Conservation (phyloP, 1,140 invertebrate species). For the Lamellibrachia luymesi region DNA sequence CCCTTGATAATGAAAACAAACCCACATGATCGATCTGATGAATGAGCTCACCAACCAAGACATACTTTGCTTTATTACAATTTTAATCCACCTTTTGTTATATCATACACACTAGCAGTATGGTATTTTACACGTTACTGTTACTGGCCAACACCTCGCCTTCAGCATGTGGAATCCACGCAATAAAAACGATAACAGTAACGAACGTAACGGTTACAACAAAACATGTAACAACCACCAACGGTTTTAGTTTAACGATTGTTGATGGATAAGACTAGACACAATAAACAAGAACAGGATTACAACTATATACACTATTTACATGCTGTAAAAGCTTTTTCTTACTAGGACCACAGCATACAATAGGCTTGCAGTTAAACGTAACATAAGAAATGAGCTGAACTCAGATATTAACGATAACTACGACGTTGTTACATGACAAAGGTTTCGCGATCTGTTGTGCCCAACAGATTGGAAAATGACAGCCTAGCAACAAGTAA, state of each 20-base stretch:
- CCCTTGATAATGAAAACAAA: neutral
- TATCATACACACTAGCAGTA: neutral
- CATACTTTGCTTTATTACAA: neutral
- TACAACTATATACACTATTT: constrained; percentile 1
- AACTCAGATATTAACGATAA: neutral
- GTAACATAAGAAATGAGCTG: neutral
- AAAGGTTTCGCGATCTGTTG: neutral
- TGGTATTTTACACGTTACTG: neutral
- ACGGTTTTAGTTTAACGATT: neutral
- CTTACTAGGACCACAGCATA: neutral
- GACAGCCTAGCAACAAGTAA: neutral
- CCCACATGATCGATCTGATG: neutral
- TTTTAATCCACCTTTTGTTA: neutral
- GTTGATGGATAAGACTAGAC: neutral
- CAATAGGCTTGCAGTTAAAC: neutral
- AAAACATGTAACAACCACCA: neutral
- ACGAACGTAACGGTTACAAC: neutral
- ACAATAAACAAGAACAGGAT: neutral
- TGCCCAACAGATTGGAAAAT: neutral
- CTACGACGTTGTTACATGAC: neutral
- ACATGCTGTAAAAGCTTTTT: neutral
- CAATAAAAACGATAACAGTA: neutral
- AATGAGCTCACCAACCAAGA: neutral
- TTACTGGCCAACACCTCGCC: neutral
- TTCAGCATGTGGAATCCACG: neutral